These are phyloP conservation scores for Sarcophaga bullata DNA, from an alignment of 1,140 invertebrate species.

Conservation along the genomic window DNA sequence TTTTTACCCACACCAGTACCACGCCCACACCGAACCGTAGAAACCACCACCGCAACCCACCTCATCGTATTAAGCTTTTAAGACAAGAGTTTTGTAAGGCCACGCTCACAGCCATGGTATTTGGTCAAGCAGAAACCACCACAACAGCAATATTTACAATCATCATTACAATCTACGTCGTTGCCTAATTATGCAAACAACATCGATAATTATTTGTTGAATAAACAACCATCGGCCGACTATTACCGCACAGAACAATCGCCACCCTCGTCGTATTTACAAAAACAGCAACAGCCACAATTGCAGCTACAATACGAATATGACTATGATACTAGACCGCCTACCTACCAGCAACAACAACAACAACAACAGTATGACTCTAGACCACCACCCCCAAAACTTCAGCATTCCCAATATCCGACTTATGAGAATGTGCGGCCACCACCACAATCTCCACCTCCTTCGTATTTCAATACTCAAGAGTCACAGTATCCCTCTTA, in stretches of 20 bases:
- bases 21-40: not conserved
- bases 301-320: slow-evolving; percentile 20
- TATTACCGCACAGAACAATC: slow-evolving; percentile 36
- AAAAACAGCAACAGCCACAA: slow-evolving; percentile 1
- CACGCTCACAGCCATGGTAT: slow-evolving; percentile 34
- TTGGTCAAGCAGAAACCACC: slow-evolving; percentile 30
- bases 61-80: not conserved
- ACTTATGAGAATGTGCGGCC: slow-evolving; percentile 31
- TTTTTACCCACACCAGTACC: slow-evolving; percentile 49
- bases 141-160: slow-evolving; percentile 23
- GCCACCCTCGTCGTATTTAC: slow-evolving; percentile 1
- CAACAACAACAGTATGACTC: not conserved
- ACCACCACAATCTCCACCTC: slow-evolving; percentile 26
- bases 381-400: not conserved
- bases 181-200: slow-evolving; percentile 65
- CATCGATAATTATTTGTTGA: slow-evolving; percentile 65
- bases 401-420: not conserved
- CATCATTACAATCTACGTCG: slow-evolving; percentile 43
- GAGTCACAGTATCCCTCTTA: not conserved
- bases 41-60: slow-evolving; percentile 26
- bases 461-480: not conserved
- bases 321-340: not conserved
- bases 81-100: slow-evolving; percentile 30
- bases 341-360: not conserved
- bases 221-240: slow-evolving; percentile 30